These are phyloP conservation scores for Echinops telfairi DNA, from an alignment of 2,113 vertebrate genomes.

Conservation along the genomic window DNA sequence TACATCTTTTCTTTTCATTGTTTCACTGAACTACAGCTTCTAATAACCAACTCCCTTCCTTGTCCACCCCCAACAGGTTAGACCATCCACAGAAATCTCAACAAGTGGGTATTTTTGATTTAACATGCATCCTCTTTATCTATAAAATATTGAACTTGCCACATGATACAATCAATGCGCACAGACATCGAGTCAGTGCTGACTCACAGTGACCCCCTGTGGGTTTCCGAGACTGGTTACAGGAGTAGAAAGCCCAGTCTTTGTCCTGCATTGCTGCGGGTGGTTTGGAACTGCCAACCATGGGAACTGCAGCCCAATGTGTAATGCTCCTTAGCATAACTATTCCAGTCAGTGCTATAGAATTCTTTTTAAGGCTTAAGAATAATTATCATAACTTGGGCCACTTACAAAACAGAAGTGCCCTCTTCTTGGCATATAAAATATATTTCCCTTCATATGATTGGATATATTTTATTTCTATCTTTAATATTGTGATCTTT, in stretches of 20 bases:
- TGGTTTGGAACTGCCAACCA: too few species aligned
- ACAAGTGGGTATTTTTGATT: conserved; percentile 78
- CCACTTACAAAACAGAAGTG: conserved; percentile 57
- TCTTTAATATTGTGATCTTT: conserved; percentile 47
- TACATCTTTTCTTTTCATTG: conserved; percentile 79
- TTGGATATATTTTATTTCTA: conserved; percentile 65
- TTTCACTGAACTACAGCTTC: conserved; percentile 83
- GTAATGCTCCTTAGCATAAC: conserved; percentile 65
- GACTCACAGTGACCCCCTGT: too few species aligned
- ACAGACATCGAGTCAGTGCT: neutral
- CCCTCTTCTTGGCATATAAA: conserved; percentile 68
- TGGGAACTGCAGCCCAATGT: too few species aligned
- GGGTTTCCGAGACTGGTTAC: too few species aligned
- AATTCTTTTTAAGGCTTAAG: conserved; percentile 28
- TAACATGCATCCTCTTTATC: conserved; percentile 72
- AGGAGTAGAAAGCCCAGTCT: too few species aligned
- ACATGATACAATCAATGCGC: conserved; percentile 64
- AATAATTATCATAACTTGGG: conserved; percentile 72
- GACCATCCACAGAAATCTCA: conserved; percentile 74
- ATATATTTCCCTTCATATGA: conserved; percentile 63
- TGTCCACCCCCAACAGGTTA: conserved; percentile 67
- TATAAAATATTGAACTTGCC: conserved; percentile 65
- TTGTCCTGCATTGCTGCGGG: too few species aligned
- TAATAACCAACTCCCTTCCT: conserved; percentile 71
- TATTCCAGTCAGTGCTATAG: conserved; percentile 55